These are phyloP conservation scores for Vireo griseus DNA, from an alignment of 2,797 vertebrate genomes.

Conservation along the genomic window DNA sequence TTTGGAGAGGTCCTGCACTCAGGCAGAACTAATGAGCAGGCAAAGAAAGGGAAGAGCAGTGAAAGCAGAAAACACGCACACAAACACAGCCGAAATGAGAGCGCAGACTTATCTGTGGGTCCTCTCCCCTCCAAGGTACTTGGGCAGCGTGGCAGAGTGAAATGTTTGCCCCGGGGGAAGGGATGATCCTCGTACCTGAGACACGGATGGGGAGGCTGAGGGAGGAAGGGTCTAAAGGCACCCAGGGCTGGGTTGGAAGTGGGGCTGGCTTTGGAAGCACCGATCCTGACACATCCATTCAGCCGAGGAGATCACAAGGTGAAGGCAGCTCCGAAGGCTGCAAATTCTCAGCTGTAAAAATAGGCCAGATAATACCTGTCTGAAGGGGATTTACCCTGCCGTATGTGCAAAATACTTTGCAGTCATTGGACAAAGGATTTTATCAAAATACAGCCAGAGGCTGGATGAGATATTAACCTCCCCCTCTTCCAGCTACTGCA, in stretches of 20 bases:
- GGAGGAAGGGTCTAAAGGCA: not conserved
- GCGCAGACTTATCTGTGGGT: constrained; percentile 12
- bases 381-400: constrained; percentile 23
- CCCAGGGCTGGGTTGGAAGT: not conserved
- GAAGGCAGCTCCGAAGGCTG: constrained; percentile 4
- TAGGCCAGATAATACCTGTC: constrained; percentile 35
- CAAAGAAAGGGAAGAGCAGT: constrained; percentile 30
- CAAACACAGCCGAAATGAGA: constrained; percentile 30
- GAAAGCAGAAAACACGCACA: constrained; percentile 42
- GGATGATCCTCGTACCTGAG: constrained; percentile 4
- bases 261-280: not conserved
- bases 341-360: constrained; percentile 32
- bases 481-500: not conserved
- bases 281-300: not conserved
- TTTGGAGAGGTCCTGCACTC: constrained; percentile 63
- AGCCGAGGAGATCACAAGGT: not conserved
- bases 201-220: constrained; percentile 1
- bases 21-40: constrained; percentile 66
- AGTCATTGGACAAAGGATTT: constrained; percentile 36
- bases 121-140: not conserved
- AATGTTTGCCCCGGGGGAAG: not conserved
- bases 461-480: constrained; percentile 16
- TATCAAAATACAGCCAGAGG: constrained; percentile 48
- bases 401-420: not conserved
- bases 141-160: not conserved